A percentile compares a stretch with the other conserved stretches of the same genome.
phyloP scores from a whole-genome alignment of 1,140 invertebrate genomes.

The Drosophila gunungcola region DNA sequence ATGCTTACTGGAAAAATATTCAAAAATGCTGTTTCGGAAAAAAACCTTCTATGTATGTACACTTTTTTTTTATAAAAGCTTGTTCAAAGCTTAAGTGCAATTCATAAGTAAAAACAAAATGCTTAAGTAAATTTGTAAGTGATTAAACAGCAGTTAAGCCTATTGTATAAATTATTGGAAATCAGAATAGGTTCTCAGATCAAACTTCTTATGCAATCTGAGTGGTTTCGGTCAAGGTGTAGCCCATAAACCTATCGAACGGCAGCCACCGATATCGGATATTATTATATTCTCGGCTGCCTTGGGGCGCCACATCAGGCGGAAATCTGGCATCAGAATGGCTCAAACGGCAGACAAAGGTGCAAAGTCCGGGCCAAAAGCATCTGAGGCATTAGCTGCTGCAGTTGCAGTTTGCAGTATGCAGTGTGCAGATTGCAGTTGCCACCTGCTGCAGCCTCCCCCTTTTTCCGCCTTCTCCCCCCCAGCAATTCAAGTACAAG shows the following conservation, averaged over 20 bases:
- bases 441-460: conserved; percentile 39
- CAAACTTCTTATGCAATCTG: conserved; percentile 29
- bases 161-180: neutral
- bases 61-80: too few relatives aligned
- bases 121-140: too few relatives aligned
- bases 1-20: too few relatives aligned
- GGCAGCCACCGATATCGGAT: conserved; percentile 38
- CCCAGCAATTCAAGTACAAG: conserved; percentile 71
- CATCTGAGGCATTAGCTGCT: conserved; percentile 44
- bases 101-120: too few relatives aligned
- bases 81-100: too few relatives aligned
- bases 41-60: too few relatives aligned
- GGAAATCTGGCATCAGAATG: conserved; percentile 46
- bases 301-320: conserved; percentile 53
- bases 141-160: too few relatives aligned
- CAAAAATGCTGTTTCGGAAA: too few relatives aligned
- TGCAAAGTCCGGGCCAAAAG: conserved; percentile 45
- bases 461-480: neutral
- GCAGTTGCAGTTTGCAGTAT: conserved; percentile 37
- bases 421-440: conserved; percentile 37
- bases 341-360: conserved; percentile 38
- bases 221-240: conserved; percentile 32
- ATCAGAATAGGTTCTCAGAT: conserved; percentile 17
- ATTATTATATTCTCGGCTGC: conserved; percentile 44
- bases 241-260: conserved; percentile 43